Conservation (phyloP, 2,888 invertebrate species). For the Erpobdella octoculata region DNA sequence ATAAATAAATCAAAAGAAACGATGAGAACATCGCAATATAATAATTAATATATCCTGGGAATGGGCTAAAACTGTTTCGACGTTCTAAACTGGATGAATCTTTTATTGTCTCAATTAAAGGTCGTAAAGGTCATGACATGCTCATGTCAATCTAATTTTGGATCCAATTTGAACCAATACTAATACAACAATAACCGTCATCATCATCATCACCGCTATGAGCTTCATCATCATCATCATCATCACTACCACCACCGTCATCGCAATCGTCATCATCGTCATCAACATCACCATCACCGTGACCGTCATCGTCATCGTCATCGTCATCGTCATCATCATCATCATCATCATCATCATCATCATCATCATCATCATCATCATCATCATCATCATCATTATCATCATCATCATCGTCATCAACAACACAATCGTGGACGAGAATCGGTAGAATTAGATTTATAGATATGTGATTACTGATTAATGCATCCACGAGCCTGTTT, state of each 20-base stretch:
- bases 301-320: slow-evolving; percentile 13
- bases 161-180: too few relatives aligned
- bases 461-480: not conserved
- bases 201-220: not conserved
- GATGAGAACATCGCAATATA: too few relatives aligned
- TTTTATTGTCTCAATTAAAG: too few relatives aligned
- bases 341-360: slow-evolving; percentile 26
- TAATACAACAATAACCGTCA: not conserved
- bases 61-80: too few relatives aligned
- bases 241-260: slow-evolving; percentile 66
- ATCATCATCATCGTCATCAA: too few relatives aligned
- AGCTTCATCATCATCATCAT: too few relatives aligned
- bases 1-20: too few relatives aligned
- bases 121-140: too few relatives aligned
- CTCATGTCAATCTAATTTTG: too few relatives aligned
- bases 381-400: slow-evolving; percentile 23
- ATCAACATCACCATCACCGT: slow-evolving; percentile 14
- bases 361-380: slow-evolving; percentile 29
- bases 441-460: not conserved
- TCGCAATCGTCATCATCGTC: slow-evolving; percentile 70
- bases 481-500: not conserved
- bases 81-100: too few relatives aligned
- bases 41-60: too few relatives aligned
- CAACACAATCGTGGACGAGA: not conserved
- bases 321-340: slow-evolving; percentile 16